Conservation (phyloP, 2,797 vertebrate genomes). For the Melanotaenia parkinsoni region DNA sequence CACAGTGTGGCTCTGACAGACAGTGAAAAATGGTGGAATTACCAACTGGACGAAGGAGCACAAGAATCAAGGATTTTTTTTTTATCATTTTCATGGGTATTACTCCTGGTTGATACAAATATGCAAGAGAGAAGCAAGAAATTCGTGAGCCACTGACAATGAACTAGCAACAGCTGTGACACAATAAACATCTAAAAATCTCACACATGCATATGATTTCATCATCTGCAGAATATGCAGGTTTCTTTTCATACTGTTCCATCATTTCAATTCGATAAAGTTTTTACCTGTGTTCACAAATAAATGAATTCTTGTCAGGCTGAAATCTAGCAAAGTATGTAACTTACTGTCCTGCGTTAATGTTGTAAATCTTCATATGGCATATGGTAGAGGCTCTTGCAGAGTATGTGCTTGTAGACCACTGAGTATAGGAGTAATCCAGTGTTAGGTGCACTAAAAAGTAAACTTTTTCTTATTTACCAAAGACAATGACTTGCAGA, state of each 20-base stretch:
- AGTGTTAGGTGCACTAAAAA: constrained; percentile 62
- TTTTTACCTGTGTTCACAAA: constrained; percentile 18
- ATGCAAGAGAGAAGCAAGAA: constrained; percentile 29
- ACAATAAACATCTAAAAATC: constrained; percentile 34
- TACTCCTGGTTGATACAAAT: constrained; percentile 56
- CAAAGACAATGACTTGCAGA: constrained; percentile 80
- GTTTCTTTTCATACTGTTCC: constrained; percentile 3
- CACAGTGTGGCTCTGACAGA: constrained; percentile 39
- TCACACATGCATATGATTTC: background rate
- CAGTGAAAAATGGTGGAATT: constrained; percentile 8
- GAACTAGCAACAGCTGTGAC: constrained; percentile 32
- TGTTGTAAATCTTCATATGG: constrained; percentile 49
- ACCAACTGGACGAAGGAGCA: constrained; percentile 28
- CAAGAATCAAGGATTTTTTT: constrained; percentile 31
- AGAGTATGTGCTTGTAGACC: constrained; percentile 60
- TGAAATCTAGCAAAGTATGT: constrained; percentile 51
- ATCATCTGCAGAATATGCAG: constrained; percentile 13
- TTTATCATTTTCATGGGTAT: constrained; percentile 44
- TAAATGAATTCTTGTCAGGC: constrained; percentile 37
- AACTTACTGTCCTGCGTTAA: constrained; percentile 30
- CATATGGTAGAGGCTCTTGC: constrained; percentile 53
- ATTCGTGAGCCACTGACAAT: constrained; percentile 15
- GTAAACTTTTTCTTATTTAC: constrained; percentile 74
- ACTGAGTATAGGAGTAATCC: constrained; percentile 55
- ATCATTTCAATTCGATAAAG: constrained; percentile 5